Evolutionary conservation across 2,113 vertebrate species (phyloP).

Genomic region (Phyllostomus discolor): DNA sequence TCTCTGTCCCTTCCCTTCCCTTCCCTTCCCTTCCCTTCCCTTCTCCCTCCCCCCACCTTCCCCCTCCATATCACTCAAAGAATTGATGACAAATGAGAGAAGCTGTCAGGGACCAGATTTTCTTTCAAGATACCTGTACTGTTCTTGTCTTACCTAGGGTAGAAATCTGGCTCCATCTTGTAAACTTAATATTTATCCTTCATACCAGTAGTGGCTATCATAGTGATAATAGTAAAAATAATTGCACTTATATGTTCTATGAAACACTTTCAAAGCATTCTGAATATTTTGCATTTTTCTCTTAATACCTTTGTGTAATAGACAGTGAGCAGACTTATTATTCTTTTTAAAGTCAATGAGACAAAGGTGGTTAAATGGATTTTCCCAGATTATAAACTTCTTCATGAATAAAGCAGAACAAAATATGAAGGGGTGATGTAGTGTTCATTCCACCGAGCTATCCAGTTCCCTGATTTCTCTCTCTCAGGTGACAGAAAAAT

Average conservation of each 20-base stretch:
- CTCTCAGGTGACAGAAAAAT: background rate
- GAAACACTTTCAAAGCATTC: conserved; percentile 11
- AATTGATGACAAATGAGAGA: conserved; percentile 48
- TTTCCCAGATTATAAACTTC: background rate
- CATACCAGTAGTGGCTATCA: background rate
- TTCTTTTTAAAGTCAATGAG: conserved; percentile 23
- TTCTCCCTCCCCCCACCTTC: too few species aligned
- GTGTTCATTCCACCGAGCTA: background rate
- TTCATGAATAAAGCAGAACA: background rate
- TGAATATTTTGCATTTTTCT: conserved; percentile 37
- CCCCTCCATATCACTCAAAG: background rate
- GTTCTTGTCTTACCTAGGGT: background rate
- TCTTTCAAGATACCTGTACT: conserved; percentile 33
- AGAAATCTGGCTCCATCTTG: background rate
- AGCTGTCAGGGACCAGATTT: conserved; percentile 10
- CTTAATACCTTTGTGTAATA: background rate
- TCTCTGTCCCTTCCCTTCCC: too few species aligned
- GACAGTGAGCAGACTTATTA: background rate
- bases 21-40: too few species aligned
- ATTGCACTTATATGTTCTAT: background rate
- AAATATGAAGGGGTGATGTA: background rate
- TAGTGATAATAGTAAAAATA: background rate
- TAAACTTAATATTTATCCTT: conserved; percentile 5
- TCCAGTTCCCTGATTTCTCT: background rate
- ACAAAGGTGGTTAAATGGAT: background rate